phyloP scores from a whole-genome alignment of 2,888 invertebrate species.

The Malthinus seriepunctatus region DNA sequence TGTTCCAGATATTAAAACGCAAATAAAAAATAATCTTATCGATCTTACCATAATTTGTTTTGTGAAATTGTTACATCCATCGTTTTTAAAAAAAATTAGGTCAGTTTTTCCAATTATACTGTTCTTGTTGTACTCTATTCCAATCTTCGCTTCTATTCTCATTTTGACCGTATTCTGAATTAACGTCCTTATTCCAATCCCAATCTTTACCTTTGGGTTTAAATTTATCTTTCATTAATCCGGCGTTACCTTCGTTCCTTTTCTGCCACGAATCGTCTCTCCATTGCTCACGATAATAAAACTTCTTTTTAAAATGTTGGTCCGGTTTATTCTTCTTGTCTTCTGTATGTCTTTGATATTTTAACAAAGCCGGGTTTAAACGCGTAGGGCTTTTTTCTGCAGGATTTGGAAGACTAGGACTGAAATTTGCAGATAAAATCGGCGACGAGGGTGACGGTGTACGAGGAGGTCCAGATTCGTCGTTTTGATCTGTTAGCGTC shows the following conservation, averaged over 20 bases:
- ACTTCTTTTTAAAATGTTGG: constrained; percentile 83
- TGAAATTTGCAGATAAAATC: constrained; percentile 49
- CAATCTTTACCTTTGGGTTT: constrained; percentile 75
- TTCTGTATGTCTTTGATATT: constrained; percentile 62
- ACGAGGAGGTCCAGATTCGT: constrained; percentile 59
- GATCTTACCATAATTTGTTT: constrained; percentile 38
- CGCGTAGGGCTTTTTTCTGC: constrained; percentile 50
- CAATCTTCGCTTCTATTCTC: constrained; percentile 28
- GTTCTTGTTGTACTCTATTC: constrained; percentile 35
- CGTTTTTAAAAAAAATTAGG: constrained; percentile 33
- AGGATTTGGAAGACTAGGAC: constrained; percentile 42
- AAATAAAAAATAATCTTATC: constrained; percentile 2
- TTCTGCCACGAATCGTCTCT: constrained; percentile 54
- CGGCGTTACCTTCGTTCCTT: constrained; percentile 46
- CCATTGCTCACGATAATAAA: constrained; percentile 72
- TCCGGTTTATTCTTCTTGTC: constrained; percentile 56
- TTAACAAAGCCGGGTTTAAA: constrained; percentile 59
- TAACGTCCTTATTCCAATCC: constrained; percentile 63
- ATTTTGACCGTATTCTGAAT: constrained; percentile 18
- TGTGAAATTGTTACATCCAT: constrained; percentile 40
- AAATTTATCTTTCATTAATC: constrained; percentile 63
- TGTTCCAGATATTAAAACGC: constrained; percentile 17
- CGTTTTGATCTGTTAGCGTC: constrained; percentile 49
- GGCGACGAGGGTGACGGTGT: constrained; percentile 62
- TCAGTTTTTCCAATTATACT: constrained; percentile 50